Evolutionary conservation across 2,888 invertebrate species (phyloP).

Genomic region (Lycia hirtaria): DNA sequence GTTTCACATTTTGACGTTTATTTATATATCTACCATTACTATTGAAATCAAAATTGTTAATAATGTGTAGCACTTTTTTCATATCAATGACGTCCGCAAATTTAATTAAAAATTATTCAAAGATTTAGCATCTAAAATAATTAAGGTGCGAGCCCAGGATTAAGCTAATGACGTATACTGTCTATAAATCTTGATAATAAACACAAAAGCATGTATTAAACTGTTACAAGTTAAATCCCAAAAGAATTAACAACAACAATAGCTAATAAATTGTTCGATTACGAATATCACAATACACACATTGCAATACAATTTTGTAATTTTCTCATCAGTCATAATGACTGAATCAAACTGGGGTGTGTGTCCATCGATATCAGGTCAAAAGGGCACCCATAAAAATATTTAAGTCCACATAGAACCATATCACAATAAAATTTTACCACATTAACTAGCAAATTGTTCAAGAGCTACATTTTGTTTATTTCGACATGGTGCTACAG

Average conservation of each 20-base stretch:
- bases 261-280: conserved; percentile 33
- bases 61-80: too few species aligned
- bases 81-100: too few species aligned
- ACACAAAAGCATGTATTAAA: background rate
- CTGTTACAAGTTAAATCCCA: background rate
- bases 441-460: background rate
- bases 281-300: conserved; percentile 22
- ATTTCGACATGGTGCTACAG: conserved; percentile 29
- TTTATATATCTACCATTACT: too few species aligned
- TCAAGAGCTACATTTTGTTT: background rate
- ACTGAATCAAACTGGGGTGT: conserved; percentile 43
- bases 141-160: too few species aligned
- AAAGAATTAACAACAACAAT: conserved; percentile 28
- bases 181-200: background rate
- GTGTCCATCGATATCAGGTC: conserved; percentile 54
- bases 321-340: conserved; percentile 30
- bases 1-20: too few species aligned
- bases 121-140: too few species aligned
- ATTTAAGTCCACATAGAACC: background rate
- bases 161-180: too few species aligned
- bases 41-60: too few species aligned
- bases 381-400: conserved; percentile 54
- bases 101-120: too few species aligned
- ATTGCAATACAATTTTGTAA: conserved; percentile 37
- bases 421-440: background rate